Evolutionary conservation across 2,888 invertebrate species (phyloP).

Genomic region (Cephus nigrinus): DNA sequence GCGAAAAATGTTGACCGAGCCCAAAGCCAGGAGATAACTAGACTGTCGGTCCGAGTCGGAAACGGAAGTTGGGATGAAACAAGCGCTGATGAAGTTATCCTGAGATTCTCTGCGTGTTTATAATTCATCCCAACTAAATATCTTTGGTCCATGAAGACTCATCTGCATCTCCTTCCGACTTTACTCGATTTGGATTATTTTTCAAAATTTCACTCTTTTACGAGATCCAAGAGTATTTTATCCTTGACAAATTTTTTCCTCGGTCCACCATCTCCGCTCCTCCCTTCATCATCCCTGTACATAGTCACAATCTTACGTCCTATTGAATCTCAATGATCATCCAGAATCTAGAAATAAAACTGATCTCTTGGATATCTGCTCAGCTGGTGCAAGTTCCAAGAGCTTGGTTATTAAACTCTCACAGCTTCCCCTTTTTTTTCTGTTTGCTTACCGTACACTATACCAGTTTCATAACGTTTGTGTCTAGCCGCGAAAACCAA

Average conservation of each 20-base stretch:
- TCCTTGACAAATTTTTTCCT: not conserved
- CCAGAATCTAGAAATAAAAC: not conserved
- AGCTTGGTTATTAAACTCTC: not conserved
- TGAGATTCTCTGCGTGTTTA: not conserved
- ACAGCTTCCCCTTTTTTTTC: not conserved
- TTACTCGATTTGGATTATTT: too few species aligned
- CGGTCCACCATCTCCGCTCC: not conserved
- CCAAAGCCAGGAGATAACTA: not conserved
- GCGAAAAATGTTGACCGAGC: not conserved
- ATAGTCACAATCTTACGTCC: not conserved
- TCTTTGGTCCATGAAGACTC: not conserved
- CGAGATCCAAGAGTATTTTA: not conserved
- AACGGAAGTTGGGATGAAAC: not conserved
- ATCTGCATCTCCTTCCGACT: too few species aligned
- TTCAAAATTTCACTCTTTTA: not conserved
- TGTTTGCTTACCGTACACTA: not conserved
- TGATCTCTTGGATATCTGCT: not conserved
- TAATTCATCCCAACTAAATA: not conserved
- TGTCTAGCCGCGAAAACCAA: not conserved
- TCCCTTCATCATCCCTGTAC: not conserved
- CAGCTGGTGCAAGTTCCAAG: not conserved
- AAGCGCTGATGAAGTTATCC: not conserved
- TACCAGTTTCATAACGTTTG: not conserved
- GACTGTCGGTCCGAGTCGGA: not conserved
- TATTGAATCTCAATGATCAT: not conserved